Base-by-base conservation (phyloP, 2,888 invertebrate genomes). In the Pogonocherus hispidulus region DNA sequence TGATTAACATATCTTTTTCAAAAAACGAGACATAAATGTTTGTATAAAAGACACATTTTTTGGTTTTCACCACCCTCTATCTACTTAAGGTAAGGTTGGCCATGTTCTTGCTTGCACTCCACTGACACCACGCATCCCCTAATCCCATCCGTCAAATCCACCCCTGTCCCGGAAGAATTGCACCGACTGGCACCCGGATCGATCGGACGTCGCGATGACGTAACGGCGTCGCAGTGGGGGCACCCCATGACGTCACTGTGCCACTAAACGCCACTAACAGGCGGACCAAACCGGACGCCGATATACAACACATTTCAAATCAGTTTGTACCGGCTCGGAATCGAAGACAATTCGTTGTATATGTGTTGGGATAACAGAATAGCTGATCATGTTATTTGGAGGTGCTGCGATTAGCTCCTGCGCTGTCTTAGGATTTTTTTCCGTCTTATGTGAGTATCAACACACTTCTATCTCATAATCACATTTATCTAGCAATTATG, bases 281-380 rank as follows among this genome's bases (percentile, higher is more conserved):
- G 16, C 59, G 47, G 59, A 59, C 47, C 32, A 32, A 35, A 59
- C 27, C 47, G 32, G 59, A 47, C 47, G 47, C 59, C 18, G 23
- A 46, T n/a, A 59, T 32, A 59, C 27, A 14, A 27, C 20, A 35
- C 59, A 27, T 47, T 47, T 47, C 59, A 59, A 46, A 59, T 46
- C 57, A 41, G 47, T 23, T 47, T 32, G 20, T 59, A 27, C 47
- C 59, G 59, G 59, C 8, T 23, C 32, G 47, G 27, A 47, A 47
- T 41, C 47, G 22, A 51, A n/a, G 41, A 37, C 27, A 54, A 52
- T 51, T 32, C 44, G 41, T 63, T 63, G 56, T 67, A 32, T 67
- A 57, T 67, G 67, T 57, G 49, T 63, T 63, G 57, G 57, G 55
- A 63, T 51, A 63, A 67, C 32, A 59, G 23, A 32, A 47, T 52